phyloP scores from a whole-genome alignment of 1,140 invertebrate species.

The Drosophila tsacasi region DNA sequence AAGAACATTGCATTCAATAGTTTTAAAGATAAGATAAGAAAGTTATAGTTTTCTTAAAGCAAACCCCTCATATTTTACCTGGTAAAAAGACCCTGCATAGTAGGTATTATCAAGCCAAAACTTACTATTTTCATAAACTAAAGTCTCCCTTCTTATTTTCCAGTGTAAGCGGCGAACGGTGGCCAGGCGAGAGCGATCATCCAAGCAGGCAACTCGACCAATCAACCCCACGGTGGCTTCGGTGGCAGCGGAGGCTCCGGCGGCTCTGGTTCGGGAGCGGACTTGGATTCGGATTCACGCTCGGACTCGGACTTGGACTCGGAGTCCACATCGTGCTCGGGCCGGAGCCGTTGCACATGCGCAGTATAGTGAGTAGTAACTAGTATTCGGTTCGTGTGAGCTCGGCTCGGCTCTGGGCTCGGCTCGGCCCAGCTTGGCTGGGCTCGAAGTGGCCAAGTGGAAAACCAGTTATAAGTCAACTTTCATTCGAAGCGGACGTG shows the following conservation, averaged over 20 bases:
- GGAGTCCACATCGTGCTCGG: constrained; percentile 22
- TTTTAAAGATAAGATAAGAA: not conserved
- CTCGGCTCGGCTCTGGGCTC: constrained; percentile 10
- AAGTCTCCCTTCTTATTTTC: not conserved
- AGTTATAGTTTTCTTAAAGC: not conserved
- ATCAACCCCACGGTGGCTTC: constrained; percentile 62
- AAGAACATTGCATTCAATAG: not conserved
- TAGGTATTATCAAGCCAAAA: not conserved
- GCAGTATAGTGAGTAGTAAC: constrained; percentile 23
- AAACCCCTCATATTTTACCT: not conserved
- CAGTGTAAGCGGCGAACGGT: constrained; percentile 27
- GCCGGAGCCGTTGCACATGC: constrained; percentile 55
- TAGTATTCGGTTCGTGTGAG: not conserved
- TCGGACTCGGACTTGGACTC: constrained; percentile 11
- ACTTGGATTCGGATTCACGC: not conserved
- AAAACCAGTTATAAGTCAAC: constrained; percentile 85
- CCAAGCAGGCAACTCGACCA: constrained; percentile 39
- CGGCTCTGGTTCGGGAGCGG: constrained; percentile 16
- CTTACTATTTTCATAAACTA: not conserved
- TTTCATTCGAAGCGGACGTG: constrained; percentile 84
- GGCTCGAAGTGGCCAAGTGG: constrained; percentile 1
- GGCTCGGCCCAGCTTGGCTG: not conserved
- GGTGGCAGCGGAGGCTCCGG: constrained; percentile 7
- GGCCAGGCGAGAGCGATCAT: constrained; percentile 17
- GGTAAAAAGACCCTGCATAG: not conserved